Evolutionary conservation across 1,140 invertebrate genomes (phyloP).

Genomic region (Leptonema lineaticorne): DNA sequence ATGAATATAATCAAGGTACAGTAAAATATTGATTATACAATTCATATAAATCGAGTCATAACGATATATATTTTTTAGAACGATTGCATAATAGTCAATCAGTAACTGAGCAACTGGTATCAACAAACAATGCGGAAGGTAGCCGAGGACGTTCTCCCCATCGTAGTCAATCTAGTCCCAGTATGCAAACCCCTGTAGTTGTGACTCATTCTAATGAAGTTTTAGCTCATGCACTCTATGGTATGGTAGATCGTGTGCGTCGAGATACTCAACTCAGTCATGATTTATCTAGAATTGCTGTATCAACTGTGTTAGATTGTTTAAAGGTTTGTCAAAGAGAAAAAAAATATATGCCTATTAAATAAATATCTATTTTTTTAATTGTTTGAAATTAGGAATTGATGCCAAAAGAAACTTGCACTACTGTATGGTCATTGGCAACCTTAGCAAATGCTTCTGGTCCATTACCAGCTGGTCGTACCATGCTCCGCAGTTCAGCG

Average conservation of each 20-base stretch:
- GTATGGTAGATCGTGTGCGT: slow-evolving; percentile 74
- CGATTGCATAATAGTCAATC: slow-evolving; percentile 29
- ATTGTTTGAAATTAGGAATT: slow-evolving; percentile 45
- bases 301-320: slow-evolving; percentile 74
- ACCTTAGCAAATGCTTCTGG: slow-evolving; percentile 44
- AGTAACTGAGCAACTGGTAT: slow-evolving; percentile 15
- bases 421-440: slow-evolving; percentile 30
- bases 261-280: slow-evolving; percentile 83
- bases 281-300: slow-evolving; percentile 81
- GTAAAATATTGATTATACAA: neutral
- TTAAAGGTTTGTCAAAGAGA: too few relatives aligned
- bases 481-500: slow-evolving; percentile 63
- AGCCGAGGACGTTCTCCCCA: slow-evolving; percentile 47
- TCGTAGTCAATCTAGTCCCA: slow-evolving; percentile 41
- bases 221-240: slow-evolving; percentile 60
- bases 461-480: slow-evolving; percentile 62
- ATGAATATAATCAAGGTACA: slow-evolving; percentile 18
- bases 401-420: slow-evolving; percentile 20
- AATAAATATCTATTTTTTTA: slow-evolving; percentile 30
- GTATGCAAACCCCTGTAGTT: slow-evolving; percentile 49
- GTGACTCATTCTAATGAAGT: slow-evolving; percentile 54
- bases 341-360: slow-evolving; percentile 48
- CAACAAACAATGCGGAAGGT: neutral
- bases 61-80: slow-evolving; percentile 6
- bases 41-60: neutral